phyloP scores from a whole-genome alignment of 2,113 vertebrate genomes.

The Pachypanchax playfairii region DNA sequence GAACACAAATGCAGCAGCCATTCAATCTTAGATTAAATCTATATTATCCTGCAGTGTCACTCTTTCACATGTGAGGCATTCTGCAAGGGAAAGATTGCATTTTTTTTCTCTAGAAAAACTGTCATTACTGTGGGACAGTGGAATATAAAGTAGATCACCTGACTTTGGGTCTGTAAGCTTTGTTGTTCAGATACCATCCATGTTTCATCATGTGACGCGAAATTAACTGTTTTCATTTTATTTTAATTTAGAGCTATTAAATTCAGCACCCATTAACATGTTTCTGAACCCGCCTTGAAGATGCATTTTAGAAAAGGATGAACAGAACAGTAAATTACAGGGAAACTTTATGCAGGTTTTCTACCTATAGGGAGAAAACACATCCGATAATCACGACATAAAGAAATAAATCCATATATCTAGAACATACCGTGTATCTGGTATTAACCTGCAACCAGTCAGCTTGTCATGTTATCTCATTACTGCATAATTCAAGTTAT shows the following conservation, averaged over 20 bases:
- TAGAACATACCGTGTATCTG: too few relatives aligned
- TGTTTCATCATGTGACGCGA: not conserved
- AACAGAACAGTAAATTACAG: not conserved
- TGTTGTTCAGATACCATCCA: not conserved
- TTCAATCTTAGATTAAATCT: conserved; percentile 46
- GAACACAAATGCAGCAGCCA: conserved; percentile 6
- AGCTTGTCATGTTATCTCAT: too few relatives aligned
- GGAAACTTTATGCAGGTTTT: too few relatives aligned
- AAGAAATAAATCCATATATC: too few relatives aligned
- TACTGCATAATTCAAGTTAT: too few relatives aligned
- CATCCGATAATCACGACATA: too few relatives aligned
- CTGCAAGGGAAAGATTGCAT: conserved; percentile 13
- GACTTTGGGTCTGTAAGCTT: not conserved
- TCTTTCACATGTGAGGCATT: not conserved
- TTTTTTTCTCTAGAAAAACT: conserved; percentile 3
- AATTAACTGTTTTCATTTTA: not conserved
- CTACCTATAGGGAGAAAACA: too few relatives aligned
- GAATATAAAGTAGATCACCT: not conserved
- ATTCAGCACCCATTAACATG: not conserved
- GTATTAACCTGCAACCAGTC: too few relatives aligned
- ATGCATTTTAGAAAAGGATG: not conserved
- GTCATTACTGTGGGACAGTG: not conserved
- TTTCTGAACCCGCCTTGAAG: not conserved
- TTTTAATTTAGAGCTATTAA: not conserved
- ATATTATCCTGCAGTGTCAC: conserved; percentile 22